phyloP scores from a whole-genome alignment of 2,797 vertebrate genomes.

The Hylomyscus alleni region DNA sequence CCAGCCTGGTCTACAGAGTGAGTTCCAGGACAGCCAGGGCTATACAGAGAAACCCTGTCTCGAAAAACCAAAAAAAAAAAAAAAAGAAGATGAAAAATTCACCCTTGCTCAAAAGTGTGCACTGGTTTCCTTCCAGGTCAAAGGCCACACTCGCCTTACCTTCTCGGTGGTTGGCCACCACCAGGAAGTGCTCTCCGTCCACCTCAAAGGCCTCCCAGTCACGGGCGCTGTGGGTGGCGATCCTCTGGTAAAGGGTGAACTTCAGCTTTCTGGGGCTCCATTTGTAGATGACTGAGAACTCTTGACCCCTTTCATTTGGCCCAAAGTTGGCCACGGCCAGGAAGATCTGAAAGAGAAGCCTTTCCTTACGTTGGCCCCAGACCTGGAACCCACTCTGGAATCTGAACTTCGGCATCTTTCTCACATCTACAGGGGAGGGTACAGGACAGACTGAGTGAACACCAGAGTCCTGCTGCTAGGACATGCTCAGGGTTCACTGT shows the following conservation, averaged over 20 bases:
- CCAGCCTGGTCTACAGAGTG: too few species aligned
- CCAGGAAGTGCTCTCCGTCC: constrained; percentile 94
- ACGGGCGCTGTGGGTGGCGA: constrained; percentile 95
- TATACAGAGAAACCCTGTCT: too few species aligned
- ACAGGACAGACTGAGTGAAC: background rate
- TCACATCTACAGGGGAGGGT: background rate
- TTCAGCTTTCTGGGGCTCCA: constrained; percentile 94
- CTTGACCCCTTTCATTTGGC: constrained; percentile 87
- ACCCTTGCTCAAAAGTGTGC: fast-evolving
- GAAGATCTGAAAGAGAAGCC: constrained; percentile 90
- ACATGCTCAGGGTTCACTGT: background rate
- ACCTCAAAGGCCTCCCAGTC: constrained; percentile 99
- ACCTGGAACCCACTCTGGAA: fast-evolving
- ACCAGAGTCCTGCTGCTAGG: too few species aligned
- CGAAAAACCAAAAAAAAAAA: too few species aligned
- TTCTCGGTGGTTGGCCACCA: constrained; percentile 98
- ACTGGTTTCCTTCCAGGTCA: fast-evolving
- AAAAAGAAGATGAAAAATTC: background rate
- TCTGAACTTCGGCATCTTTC: fast-evolving
- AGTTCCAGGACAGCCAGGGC: too few species aligned
- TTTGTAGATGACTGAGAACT: constrained; percentile 96
- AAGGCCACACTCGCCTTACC: constrained; percentile 87
- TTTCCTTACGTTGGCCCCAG: fast-evolving
- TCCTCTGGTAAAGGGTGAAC: constrained; percentile 93
- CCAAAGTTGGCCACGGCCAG: constrained; percentile 97